A percentile compares a stretch with the other conserved stretches of the same genome.
phyloP scores from a whole-genome alignment of 2,113 vertebrate genomes.

The Trachemys scripta region DNA sequence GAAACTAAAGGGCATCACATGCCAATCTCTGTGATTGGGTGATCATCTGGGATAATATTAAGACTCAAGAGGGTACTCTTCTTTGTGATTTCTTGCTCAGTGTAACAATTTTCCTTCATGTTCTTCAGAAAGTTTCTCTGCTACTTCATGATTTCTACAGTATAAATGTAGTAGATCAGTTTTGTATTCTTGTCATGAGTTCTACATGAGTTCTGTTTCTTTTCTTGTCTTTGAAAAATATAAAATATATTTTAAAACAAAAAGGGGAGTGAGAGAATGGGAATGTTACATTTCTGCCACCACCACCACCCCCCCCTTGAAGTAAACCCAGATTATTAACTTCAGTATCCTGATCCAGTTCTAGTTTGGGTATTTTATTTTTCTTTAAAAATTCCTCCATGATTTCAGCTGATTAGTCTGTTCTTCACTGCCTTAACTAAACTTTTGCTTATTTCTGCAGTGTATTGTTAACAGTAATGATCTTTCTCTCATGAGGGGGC shows the following conservation, averaged over 20 bases:
- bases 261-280: background rate
- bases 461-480: background rate
- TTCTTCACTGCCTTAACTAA: background rate
- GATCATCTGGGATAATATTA: background rate
- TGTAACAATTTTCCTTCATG: background rate
- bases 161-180: background rate
- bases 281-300: background rate
- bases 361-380: background rate
- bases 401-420: background rate
- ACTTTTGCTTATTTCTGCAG: background rate
- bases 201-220: background rate
- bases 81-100: background rate
- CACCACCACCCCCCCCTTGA: too few species aligned
- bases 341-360: background rate
- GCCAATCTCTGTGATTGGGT: background rate
- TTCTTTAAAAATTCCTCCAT: background rate
- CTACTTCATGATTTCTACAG: background rate
- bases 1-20: background rate
- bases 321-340: background rate
- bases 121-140: fast-evolving
- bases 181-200: background rate
- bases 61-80: background rate
- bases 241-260: background rate
- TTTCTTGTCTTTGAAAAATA: background rate
- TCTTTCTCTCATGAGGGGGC: background rate